Base-by-base conservation (phyloP, 53 echinoderm and acorn worm species). In the Glandiceps talaboti region DNA sequence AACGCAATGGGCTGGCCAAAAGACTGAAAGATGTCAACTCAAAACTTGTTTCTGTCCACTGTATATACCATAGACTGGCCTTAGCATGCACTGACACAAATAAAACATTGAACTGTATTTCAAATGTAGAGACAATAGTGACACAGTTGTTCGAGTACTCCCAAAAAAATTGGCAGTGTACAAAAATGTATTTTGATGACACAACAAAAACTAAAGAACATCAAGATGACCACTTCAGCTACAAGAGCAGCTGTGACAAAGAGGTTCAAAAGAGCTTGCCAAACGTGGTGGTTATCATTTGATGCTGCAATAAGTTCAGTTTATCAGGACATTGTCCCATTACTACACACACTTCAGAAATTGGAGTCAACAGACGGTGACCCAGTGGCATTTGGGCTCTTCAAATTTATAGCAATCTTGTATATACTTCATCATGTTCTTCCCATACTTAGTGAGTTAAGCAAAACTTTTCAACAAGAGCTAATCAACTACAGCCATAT, bases 121-220 rank as follows among this genome's bases (percentile, higher is more conserved):
- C 31, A n/a, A 31, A 32, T 31, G 76, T 82, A 14, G 75, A 82
- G 29, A 75, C 76, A 30, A 75, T 75, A 27, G 76, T 82, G 28
- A 76, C 82, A 25, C 82, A 82, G 76, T 31, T 82, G 26, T 82
- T 82, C 30, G 33, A 82, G 27, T 76, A 75, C 29, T 82, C 82
- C 25, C 29, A 1, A 77, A 77, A 29, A 77, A 77, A 29, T 28
- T 30, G 30, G 28, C 77, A 45, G 64, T 45, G 64, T 45, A 45
- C n/a, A n/a, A n/a, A n/a, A n/a, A n/a, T n/a, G n/a, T n/a, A n/a
- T 75, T 29, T 29, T 77, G 30, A 77, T 28, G 20, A 77, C 29
- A 25, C 77, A 77, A 77, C 1, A 10, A 1, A 77, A 29, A 25
- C 27, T 77, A 0, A 77, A 30, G 25, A 30, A 25, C 25, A 1